These are phyloP conservation scores for Trichogramma pretiosum DNA, from an alignment of 1,140 invertebrate genomes.

Conservation along the genomic window DNA sequence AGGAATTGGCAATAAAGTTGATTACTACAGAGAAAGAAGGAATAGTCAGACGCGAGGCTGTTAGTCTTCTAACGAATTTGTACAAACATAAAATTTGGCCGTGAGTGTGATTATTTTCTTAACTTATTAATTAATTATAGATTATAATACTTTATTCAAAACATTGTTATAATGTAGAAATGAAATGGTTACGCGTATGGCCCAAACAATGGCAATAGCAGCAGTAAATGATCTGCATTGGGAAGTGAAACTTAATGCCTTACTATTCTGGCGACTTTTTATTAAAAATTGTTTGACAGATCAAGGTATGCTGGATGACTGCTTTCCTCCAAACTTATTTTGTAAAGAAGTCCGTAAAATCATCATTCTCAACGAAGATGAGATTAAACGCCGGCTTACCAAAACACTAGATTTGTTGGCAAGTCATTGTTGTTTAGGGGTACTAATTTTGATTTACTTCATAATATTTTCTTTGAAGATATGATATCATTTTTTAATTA, in stretches of 20 bases:
- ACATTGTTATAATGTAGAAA: too few relatives aligned
- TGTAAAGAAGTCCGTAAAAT: conserved; percentile 70
- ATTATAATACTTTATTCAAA: conserved; percentile 3
- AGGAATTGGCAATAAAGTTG: conserved; percentile 56
- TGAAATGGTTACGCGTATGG: too few relatives aligned
- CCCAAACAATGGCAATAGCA: conserved; percentile 50
- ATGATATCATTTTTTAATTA: background rate
- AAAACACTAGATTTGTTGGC: conserved; percentile 59
- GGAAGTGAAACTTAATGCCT: conserved; percentile 64
- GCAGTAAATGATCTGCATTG: conserved; percentile 64
- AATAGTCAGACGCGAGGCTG: conserved; percentile 63
- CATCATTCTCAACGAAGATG: conserved; percentile 56
- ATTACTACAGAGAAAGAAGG: conserved; percentile 63
- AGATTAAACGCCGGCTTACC: conserved; percentile 56
- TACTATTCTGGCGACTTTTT: conserved; percentile 62
- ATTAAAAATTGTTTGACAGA: conserved; percentile 55
- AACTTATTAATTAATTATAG: conserved; percentile 1
- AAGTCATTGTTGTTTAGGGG: conserved; percentile 56
- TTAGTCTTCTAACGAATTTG: conserved; percentile 54
- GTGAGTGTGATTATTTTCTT: conserved; percentile 27
- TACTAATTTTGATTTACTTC: conserved; percentile 28
- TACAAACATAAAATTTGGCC: conserved; percentile 56
- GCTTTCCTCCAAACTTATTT: conserved; percentile 67
- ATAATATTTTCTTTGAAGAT: conserved; percentile 1
- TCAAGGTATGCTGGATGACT: conserved; percentile 71